Conservation (phyloP, 2,797 vertebrate species). For the Microcaecilia unicolor region DNA sequence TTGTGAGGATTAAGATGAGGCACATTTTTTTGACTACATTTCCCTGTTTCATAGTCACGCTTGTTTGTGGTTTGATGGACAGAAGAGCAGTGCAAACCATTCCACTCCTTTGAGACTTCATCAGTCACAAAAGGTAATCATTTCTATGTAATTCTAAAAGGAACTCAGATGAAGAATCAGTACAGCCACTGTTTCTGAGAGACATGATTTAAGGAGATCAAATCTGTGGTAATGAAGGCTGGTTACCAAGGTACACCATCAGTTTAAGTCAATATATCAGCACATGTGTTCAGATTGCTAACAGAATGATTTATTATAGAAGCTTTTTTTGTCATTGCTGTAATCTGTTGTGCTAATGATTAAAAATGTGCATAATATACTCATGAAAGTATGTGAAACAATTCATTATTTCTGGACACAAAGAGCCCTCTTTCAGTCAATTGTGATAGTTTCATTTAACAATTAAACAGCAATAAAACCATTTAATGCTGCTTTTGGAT, state of each 20-base stretch:
- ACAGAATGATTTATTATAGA: not conserved
- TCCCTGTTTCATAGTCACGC: too few relatives aligned
- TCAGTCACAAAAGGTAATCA: too few relatives aligned
- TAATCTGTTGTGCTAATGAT: conserved; percentile 3
- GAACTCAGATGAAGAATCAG: not conserved
- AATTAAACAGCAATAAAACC: not conserved
- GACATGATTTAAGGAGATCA: not conserved
- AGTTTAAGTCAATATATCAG: not conserved
- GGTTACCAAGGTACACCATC: not conserved
- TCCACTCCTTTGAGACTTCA: too few relatives aligned
- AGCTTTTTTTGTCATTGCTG: not conserved
- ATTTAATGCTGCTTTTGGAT: not conserved
- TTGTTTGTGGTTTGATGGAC: too few relatives aligned
- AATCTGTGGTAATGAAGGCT: not conserved
- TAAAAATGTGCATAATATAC: not conserved
- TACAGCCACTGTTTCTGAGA: not conserved
- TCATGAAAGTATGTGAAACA: not conserved
- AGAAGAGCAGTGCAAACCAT: too few relatives aligned
- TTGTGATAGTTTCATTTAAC: conserved; percentile 1
- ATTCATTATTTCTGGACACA: not conserved
- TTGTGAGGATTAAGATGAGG: too few relatives aligned
- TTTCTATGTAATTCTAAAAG: too few relatives aligned
- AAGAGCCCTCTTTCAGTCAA: not conserved
- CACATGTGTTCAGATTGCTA: not conserved
- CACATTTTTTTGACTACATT: too few relatives aligned